phyloP scores from a whole-genome alignment of 2,797 vertebrate species.

The Chromobotia macracanthus region DNA sequence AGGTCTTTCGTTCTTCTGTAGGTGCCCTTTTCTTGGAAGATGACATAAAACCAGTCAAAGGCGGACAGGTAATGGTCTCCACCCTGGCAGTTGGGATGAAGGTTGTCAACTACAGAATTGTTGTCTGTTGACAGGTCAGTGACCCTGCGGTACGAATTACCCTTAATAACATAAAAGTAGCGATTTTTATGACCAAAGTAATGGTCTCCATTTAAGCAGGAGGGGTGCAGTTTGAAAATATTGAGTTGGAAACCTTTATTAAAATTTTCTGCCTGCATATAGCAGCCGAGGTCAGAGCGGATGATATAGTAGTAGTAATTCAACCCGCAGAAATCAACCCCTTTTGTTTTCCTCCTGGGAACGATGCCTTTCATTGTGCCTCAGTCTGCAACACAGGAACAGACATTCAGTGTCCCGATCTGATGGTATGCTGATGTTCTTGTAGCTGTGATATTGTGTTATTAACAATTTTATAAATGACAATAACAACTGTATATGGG shows the following conservation, averaged over 20 bases:
- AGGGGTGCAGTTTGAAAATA: not conserved
- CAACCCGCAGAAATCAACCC: no score
- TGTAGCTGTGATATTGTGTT: no score
- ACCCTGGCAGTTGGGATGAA: constrained; percentile 7
- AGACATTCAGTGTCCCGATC: not conserved
- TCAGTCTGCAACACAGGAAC: not conserved
- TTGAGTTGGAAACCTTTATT: not conserved
- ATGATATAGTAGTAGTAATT: no score
- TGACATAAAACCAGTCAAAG: not conserved
- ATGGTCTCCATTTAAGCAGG: not conserved
- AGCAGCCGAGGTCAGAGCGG: not conserved
- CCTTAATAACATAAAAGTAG: constrained; percentile 30
- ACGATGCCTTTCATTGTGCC: not conserved
- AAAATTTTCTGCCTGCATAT: not conserved
- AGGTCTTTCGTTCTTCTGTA: not conserved
- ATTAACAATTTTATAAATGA: no score
- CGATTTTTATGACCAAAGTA: not conserved
- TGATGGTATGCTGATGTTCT: no score
- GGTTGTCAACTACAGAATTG: not conserved
- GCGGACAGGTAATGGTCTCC: constrained; percentile 13
- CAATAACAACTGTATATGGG: no score
- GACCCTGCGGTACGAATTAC: not conserved
- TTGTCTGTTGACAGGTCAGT: not conserved
- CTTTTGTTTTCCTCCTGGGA: no score
- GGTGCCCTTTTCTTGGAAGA: not conserved